These are phyloP conservation scores for Rallus crepitans DNA, from an alignment of 2,797 vertebrate genomes.

Conservation along the genomic window DNA sequence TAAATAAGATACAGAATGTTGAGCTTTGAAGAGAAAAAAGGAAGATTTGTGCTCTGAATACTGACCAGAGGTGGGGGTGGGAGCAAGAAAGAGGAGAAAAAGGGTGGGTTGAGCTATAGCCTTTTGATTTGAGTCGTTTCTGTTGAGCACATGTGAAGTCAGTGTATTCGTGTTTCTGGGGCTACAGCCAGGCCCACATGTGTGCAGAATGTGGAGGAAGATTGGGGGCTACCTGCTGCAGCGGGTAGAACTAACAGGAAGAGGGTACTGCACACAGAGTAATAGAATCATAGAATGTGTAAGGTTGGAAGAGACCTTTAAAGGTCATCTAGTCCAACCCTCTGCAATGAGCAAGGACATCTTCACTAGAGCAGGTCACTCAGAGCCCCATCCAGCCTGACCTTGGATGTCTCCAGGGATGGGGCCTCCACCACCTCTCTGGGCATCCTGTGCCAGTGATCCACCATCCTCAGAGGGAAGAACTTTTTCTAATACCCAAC, in stretches of 20 bases:
- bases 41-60: neutral
- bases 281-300: too few relatives aligned
- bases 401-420: too few relatives aligned
- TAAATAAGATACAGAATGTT: constrained; percentile 58
- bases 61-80: neutral
- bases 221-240: neutral
- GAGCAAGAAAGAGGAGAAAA: constrained; percentile 8
- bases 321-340: too few relatives aligned
- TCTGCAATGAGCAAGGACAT: too few relatives aligned
- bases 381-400: too few relatives aligned
- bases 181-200: neutral
- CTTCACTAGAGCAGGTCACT: too few relatives aligned
- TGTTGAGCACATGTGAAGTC: constrained; percentile 38
- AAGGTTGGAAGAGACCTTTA: too few relatives aligned
- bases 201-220: neutral
- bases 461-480: too few relatives aligned
- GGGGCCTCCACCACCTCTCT: too few relatives aligned
- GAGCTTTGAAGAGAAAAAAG: neutral
- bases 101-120: neutral
- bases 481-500: too few relatives aligned
- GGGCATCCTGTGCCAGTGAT: too few relatives aligned
- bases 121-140: constrained; percentile 31
- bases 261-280: neutral
- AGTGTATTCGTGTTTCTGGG: neutral
- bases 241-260: neutral